Evolutionary conservation across 2,113 vertebrate species (phyloP).

Genomic region (Bubo blakistoni): DNA sequence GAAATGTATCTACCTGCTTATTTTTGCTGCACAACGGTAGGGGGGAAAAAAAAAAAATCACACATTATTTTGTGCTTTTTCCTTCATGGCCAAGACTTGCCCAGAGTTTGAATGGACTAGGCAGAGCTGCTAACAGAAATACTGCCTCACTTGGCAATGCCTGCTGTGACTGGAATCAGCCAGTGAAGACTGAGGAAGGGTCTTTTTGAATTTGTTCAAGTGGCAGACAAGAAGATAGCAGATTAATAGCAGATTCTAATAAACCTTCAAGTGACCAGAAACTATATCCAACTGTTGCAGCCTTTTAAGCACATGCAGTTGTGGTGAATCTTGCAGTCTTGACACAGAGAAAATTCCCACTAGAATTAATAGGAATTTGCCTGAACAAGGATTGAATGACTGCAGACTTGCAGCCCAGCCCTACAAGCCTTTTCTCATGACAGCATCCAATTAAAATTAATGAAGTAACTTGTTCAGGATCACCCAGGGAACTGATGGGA

Average conservation of each 20-base stretch:
- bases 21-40: not conserved
- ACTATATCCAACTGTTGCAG: not conserved
- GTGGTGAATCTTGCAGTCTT: not conserved
- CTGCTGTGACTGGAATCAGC: not conserved
- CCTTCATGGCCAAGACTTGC: not conserved
- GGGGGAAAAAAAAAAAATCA: not conserved
- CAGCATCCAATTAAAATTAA: slow-evolving; percentile 42
- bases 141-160: not conserved
- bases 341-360: not conserved
- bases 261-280: not conserved
- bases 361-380: not conserved
- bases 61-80: not conserved
- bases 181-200: not conserved
- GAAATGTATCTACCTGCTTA: not conserved
- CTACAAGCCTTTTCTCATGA: not conserved
- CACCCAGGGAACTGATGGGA: not conserved
- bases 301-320: not conserved
- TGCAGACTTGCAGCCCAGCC: not conserved
- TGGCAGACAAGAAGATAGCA: not conserved
- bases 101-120: not conserved
- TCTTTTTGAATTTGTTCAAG: not conserved
- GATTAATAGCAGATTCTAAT: not conserved
- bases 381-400: not conserved
- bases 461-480: slow-evolving; percentile 13
- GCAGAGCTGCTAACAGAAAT: not conserved